A percentile compares a stretch with the other conserved stretches of the same genome.
Evolutionary conservation across 2,888 invertebrate species (phyloP).

Genomic region (Cephus rjabovi): DNA sequence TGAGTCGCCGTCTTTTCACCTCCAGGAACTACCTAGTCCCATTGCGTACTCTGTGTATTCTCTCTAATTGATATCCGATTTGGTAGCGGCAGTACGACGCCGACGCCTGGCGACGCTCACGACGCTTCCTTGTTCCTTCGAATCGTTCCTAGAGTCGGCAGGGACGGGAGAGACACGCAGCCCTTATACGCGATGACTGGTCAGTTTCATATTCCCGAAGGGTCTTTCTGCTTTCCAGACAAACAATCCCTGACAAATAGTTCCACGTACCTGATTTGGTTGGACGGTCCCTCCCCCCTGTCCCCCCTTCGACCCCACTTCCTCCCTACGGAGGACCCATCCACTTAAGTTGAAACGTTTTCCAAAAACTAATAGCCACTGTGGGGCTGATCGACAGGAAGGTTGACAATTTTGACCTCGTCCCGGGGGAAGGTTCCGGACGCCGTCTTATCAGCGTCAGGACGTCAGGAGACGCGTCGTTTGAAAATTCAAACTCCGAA

Average conservation of each 20-base stretch:
- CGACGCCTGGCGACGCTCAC: not conserved
- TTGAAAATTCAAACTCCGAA: slow-evolving; percentile 19
- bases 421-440: not conserved
- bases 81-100: not conserved
- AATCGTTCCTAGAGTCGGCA: not conserved
- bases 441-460: not conserved
- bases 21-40: slow-evolving; percentile 28
- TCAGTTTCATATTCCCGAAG: slow-evolving; percentile 14
- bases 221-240: slow-evolving; percentile 19
- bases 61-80: slow-evolving; percentile 19
- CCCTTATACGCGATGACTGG: slow-evolving; percentile 45
- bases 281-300: not conserved
- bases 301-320: not conserved
- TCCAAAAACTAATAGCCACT: not conserved
- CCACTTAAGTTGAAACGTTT: not conserved
- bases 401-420: not conserved
- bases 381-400: not conserved
- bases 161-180: not conserved
- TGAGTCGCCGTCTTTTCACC: slow-evolving; percentile 32
- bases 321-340: no score
- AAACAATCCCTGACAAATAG: slow-evolving; percentile 48
- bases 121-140: not conserved
- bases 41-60: not conserved
- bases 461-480: not conserved
- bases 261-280: slow-evolving; percentile 11